These are phyloP conservation scores for Pseudolycoriella hygida DNA, from an alignment of 2,888 invertebrate genomes.

Conservation along the genomic window DNA sequence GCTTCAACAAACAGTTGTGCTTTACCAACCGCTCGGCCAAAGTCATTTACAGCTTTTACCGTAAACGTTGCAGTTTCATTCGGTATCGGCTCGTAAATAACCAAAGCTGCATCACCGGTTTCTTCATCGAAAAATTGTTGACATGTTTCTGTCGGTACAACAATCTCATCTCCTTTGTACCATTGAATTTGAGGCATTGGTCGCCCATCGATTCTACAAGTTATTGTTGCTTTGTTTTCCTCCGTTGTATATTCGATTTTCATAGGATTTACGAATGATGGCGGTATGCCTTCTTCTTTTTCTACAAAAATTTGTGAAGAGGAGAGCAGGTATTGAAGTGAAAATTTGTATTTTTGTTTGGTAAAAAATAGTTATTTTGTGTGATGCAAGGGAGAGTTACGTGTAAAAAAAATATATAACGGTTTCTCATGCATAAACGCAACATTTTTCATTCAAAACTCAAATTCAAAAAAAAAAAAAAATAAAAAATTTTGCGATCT, in stretches of 20 bases:
- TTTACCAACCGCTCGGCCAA: conserved; percentile 53
- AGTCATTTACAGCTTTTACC: conserved; percentile 52
- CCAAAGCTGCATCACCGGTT: conserved; percentile 44
- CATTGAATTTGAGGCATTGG: conserved; percentile 56
- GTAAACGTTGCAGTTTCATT: conserved; percentile 52
- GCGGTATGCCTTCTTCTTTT: conserved; percentile 50
- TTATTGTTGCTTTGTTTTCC: conserved; percentile 40
- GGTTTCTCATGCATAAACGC: neutral
- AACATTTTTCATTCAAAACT: neutral
- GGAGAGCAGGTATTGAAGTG: neutral
- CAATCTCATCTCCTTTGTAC: conserved; percentile 43
- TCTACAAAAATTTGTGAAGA: conserved; percentile 30
- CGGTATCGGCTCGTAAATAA: conserved; percentile 41
- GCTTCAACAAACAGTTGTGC: conserved; percentile 48
- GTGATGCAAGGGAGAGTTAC: neutral
- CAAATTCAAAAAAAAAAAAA: too few relatives aligned
- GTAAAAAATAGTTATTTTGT: neutral
- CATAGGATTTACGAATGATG: conserved; percentile 44
- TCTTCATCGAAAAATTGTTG: conserved; percentile 39
- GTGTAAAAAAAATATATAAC: neutral
- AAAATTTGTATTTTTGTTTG: neutral
- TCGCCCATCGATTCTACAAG: conserved; percentile 47
- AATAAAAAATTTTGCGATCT: too few relatives aligned
- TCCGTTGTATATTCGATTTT: conserved; percentile 45
- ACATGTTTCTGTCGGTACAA: conserved; percentile 36